phyloP scores from a whole-genome alignment of 2,888 invertebrate genomes.

The Platerodrilus igneus region DNA sequence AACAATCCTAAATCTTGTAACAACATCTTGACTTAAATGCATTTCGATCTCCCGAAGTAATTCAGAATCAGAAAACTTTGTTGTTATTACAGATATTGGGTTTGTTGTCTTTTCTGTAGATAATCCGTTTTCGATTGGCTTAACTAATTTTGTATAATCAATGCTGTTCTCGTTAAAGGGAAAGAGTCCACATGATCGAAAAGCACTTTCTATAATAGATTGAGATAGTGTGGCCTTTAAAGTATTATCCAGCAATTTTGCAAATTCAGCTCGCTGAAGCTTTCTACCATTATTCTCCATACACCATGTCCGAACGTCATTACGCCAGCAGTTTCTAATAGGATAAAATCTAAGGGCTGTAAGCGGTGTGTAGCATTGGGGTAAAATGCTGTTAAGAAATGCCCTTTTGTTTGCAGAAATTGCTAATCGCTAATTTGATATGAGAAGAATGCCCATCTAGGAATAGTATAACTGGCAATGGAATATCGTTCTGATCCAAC shows the following conservation, averaged over 20 bases:
- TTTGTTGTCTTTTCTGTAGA: background rate
- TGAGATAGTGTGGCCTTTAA: background rate
- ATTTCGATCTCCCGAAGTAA: background rate
- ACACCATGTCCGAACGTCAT: background rate
- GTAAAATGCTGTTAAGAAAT: background rate
- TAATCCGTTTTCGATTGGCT: background rate
- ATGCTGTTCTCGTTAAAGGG: constrained; percentile 1
- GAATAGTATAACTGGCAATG: background rate
- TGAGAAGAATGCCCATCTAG: background rate
- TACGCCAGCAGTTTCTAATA: constrained; percentile 1
- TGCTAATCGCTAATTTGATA: background rate
- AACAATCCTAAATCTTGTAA: background rate
- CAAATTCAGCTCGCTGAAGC: background rate
- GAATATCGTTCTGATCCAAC: background rate
- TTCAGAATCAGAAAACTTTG: background rate
- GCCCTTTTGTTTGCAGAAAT: constrained; percentile 1
- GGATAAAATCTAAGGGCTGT: constrained; percentile 1
- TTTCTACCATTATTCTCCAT: constrained; percentile 1
- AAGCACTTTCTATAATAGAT: background rate
- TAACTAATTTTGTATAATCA: constrained; percentile 1
- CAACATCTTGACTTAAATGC: background rate
- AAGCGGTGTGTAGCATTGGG: background rate
- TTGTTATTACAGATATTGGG: background rate
- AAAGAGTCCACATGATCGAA: constrained; percentile 1
- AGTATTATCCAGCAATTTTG: background rate